These are phyloP conservation scores for Artibeus lituratus DNA, from an alignment of 2,797 vertebrate genomes.

Conservation along the genomic window DNA sequence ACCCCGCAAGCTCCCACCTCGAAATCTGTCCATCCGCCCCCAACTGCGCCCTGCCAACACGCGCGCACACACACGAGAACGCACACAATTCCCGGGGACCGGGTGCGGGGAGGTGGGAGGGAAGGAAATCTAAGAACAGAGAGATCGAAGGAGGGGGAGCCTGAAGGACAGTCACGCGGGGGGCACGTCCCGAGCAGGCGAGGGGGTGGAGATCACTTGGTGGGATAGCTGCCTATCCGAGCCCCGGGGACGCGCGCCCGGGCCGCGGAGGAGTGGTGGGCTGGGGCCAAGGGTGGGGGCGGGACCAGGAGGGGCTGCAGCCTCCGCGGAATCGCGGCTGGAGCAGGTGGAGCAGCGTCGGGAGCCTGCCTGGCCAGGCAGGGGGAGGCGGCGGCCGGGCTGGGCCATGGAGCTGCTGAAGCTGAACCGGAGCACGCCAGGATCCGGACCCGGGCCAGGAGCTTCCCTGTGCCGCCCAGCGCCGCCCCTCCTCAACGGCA, in stretches of 20 bases:
- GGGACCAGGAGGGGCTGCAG: conserved; percentile 28
- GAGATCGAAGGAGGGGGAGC: neutral
- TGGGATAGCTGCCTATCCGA: neutral
- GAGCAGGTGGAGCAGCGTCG: neutral
- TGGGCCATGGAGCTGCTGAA: conserved; percentile 62
- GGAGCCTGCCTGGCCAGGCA: neutral
- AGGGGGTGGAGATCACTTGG: conserved; percentile 26
- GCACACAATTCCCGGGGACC: neutral
- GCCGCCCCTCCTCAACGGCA: conserved; percentile 16
- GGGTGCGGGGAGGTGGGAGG: neutral
- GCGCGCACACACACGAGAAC: neutral
- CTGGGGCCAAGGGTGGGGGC: neutral
- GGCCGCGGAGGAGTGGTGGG: neutral
- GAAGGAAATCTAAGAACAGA: neutral
- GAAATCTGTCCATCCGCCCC: neutral
- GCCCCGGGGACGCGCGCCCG: neutral
- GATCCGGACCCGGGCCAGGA: conserved; percentile 42
- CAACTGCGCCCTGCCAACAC: neutral
- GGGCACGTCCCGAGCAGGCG: neutral
- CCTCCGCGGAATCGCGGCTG: neutral
- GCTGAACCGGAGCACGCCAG: conserved; percentile 60
- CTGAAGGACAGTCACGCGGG: neutral
- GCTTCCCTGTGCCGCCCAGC: conserved; percentile 31
- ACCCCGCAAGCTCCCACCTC: neutral
- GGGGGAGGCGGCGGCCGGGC: neutral